Percentiles rank a stretch among this genome's conserved stretches.
Evolutionary conservation across 1,140 invertebrate genomes (phyloP).

Genomic region (Atta texana): DNA sequence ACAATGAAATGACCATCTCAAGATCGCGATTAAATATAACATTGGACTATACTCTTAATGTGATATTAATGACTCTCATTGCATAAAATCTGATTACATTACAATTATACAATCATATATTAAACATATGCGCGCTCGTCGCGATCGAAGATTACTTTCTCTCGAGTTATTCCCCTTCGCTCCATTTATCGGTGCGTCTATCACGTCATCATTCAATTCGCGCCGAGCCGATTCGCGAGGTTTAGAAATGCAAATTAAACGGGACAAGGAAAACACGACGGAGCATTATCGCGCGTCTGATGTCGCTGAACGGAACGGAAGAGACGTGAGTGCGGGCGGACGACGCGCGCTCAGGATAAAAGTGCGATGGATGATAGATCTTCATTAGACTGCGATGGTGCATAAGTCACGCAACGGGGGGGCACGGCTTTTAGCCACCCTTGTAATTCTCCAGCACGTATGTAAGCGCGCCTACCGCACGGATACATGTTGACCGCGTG

Average conservation of each 20-base stretch:
- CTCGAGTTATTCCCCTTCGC: slow-evolving; percentile 3
- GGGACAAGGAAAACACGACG: slow-evolving; percentile 9
- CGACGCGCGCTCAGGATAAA: slow-evolving; percentile 67
- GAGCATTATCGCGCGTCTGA: slow-evolving; percentile 7
- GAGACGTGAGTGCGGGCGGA: slow-evolving; percentile 39
- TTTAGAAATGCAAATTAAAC: slow-evolving; percentile 41
- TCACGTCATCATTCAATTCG: slow-evolving; percentile 10
- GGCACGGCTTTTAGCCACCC: slow-evolving; percentile 79
- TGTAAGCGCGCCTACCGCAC: slow-evolving; percentile 31
- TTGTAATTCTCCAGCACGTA: slow-evolving; percentile 81
- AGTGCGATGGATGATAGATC: slow-evolving; percentile 76
- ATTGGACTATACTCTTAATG: background rate
- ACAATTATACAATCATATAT: background rate
- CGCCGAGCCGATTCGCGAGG: background rate
- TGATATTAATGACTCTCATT: background rate
- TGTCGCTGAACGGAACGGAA: background rate
- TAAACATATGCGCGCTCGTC: background rate
- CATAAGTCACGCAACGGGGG: slow-evolving; percentile 80
- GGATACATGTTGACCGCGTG: slow-evolving; percentile 67
- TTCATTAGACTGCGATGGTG: slow-evolving; percentile 77
- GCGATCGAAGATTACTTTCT: slow-evolving; percentile 20
- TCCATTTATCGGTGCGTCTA: slow-evolving; percentile 7
- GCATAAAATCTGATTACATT: background rate
- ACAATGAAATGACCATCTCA: background rate
- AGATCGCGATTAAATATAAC: background rate